phyloP scores from a whole-genome alignment of 2,888 invertebrate genomes.

The Petrolisthes manimaculis region DNA sequence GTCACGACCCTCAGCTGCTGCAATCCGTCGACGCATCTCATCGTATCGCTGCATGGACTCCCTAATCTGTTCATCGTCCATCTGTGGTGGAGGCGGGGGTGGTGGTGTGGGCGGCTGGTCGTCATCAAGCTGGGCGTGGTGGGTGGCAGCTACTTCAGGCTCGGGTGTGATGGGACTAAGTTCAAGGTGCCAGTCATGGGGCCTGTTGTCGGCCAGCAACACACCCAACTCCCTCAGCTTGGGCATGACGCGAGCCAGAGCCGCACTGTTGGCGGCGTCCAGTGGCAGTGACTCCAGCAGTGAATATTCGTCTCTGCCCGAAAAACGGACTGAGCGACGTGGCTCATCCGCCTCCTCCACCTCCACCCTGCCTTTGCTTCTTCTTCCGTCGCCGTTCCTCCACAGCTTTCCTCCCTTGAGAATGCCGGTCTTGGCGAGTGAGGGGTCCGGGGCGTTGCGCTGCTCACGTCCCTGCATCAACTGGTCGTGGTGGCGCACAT shows the following conservation, averaged over 20 bases:
- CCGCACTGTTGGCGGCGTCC: conserved; percentile 53
- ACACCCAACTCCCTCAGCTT: conserved; percentile 52
- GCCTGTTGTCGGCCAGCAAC: conserved; percentile 42
- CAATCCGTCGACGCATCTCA: conserved; percentile 64
- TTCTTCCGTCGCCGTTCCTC: conserved; percentile 74
- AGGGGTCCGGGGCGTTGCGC: conserved; percentile 34
- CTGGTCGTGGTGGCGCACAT: conserved; percentile 64
- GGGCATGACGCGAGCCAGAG: conserved; percentile 45
- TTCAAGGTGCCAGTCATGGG: conserved; percentile 58
- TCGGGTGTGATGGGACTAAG: conserved; percentile 52
- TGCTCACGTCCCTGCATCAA: conserved; percentile 59
- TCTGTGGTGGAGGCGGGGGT: conserved; percentile 43
- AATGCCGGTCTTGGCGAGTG: conserved; percentile 75
- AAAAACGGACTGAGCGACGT: conserved; percentile 57
- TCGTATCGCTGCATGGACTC: conserved; percentile 64
- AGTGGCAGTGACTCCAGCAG: conserved; percentile 55
- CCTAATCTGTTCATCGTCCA: conserved; percentile 65
- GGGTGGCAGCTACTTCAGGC: conserved; percentile 6
- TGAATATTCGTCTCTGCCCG: conserved; percentile 64
- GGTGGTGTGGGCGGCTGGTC: conserved; percentile 25
- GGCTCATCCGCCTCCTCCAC: conserved; percentile 57
- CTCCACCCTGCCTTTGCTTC: conserved; percentile 40
- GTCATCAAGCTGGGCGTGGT: not conserved
- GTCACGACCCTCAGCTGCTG: conserved; percentile 60
- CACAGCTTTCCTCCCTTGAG: conserved; percentile 83